Evolutionary conservation across 1,140 invertebrate genomes (phyloP), one percentile per base, ranked within the genome.

Genomic region (Tetramorium parvispinum): DNA sequence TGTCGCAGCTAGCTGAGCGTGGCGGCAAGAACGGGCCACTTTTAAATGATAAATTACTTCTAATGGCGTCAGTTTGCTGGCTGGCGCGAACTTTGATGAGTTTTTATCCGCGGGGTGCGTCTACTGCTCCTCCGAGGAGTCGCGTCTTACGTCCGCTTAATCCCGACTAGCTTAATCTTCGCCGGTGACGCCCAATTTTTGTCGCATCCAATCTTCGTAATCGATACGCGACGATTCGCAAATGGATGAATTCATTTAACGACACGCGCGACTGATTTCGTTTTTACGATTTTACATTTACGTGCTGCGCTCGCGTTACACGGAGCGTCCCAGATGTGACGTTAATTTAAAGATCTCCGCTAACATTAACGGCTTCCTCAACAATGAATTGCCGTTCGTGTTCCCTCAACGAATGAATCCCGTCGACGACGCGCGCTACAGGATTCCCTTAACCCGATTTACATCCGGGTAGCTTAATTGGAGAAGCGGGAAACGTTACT

Each of bases 21-120:
- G 78, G 13, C 13, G 32, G 51, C 32, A 89, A 87, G 73, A 89
- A 85, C 55, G 2, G 55, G 55, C 78, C 78, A 87, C 89, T 87
- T 89, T 90, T 87, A 87, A 90, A 89, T 90, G 79, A 90, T 90
- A 81, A 90, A 89, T 90, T 71, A 85, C 86, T 78, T 71, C 49
- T 87, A 88, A 89, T 79, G 76, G 59, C 55, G 46, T 65, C 51
- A 77, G 21, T 57, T 83, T 65, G 88, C 65, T 75, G 40, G 79
- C 79, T 83, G 79, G 68, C 68, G 68, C 75, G 88, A 71, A 82
- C 71, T 79, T 86, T 85, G 68, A 81, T 46, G 82, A 49, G 59
- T n/a, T 81, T 83, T 83, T 83, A 83, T 83, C 24, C 79, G 77
- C 27, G 40, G n/a, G 75, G 55, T 57, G 59, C 59, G 59, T 79